Percentiles rank a stretch among this genome's conserved stretches.
Evolutionary conservation across 2,797 vertebrate species (phyloP).

Genomic region (Gambusia yucatana): DNA sequence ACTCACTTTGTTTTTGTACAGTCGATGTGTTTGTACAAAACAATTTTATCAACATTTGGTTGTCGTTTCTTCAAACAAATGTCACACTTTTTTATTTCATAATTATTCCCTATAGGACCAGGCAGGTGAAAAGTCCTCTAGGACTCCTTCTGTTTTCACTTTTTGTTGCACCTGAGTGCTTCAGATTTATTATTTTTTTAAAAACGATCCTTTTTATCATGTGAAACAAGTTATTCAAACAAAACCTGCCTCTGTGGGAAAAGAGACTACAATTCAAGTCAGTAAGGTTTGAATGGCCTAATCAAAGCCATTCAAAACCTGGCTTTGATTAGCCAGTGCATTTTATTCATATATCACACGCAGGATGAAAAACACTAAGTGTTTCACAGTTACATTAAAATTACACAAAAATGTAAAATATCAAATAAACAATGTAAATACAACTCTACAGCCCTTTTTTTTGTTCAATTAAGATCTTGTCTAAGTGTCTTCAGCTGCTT

Average conservation of each 20-base stretch:
- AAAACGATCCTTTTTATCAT: not conserved
- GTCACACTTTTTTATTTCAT: not conserved
- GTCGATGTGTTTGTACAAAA: not conserved
- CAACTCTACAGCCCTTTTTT: too few species aligned
- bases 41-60: not conserved
- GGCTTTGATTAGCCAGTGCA: not conserved
- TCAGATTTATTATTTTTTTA: not conserved
- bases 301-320: not conserved
- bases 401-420: not conserved
- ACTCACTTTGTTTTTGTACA: not conserved
- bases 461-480: too few species aligned
- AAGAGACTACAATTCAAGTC: not conserved
- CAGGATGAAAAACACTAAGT: not conserved
- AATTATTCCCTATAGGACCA: not conserved
- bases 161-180: not conserved
- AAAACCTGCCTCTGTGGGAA: not conserved
- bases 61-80: not conserved
- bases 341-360: not conserved
- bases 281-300: not conserved
- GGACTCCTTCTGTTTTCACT: not conserved
- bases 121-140: not conserved
- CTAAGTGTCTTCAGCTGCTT: not conserved
- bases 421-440: not conserved
- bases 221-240: not conserved
- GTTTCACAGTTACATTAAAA: not conserved